These are phyloP conservation scores for Eledone cirrhosa DNA, from an alignment of 2,888 invertebrate genomes.

Conservation along the genomic window DNA sequence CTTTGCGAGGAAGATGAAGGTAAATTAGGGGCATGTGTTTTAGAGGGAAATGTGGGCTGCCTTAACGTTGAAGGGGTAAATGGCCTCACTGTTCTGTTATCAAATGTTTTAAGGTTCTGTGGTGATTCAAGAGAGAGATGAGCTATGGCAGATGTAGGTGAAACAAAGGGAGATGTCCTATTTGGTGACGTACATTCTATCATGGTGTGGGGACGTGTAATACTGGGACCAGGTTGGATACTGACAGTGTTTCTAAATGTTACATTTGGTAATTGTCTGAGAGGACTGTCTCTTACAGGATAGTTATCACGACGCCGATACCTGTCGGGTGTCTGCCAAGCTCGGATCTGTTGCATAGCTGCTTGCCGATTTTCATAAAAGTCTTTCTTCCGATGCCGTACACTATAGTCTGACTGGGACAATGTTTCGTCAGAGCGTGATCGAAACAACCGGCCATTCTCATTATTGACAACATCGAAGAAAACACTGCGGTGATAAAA, in stretches of 20 bases:
- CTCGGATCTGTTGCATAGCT: conserved; percentile 59
- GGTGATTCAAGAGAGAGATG: no score
- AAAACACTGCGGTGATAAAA: conserved; percentile 54
- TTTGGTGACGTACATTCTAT: no score
- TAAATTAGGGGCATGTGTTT: no score
- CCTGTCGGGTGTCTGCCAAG: conserved; percentile 52
- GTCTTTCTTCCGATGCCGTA: conserved; percentile 71
- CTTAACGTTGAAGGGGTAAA: no score
- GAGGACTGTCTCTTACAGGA: conserved; percentile 29
- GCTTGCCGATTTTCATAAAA: conserved; percentile 57
- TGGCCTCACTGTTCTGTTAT: no score
- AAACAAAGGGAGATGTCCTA: no score
- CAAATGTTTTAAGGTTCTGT: no score
- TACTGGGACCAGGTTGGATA: not conserved
- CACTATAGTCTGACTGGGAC: conserved; percentile 74
- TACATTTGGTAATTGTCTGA: conserved; percentile 21
- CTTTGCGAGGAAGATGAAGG: no score
- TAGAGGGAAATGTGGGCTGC: no score
- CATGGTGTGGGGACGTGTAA: not conserved
- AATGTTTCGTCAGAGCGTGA: conserved; percentile 65
- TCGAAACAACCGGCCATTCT: conserved; percentile 56
- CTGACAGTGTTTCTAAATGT: not conserved
- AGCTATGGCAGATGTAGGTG: no score
- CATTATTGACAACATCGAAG: conserved; percentile 51
- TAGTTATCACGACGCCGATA: not conserved